Percentiles rank a stretch among this genome's conserved stretches.
phyloP scores from a whole-genome alignment of 2,113 vertebrate genomes.

The Megalops atlanticus region DNA sequence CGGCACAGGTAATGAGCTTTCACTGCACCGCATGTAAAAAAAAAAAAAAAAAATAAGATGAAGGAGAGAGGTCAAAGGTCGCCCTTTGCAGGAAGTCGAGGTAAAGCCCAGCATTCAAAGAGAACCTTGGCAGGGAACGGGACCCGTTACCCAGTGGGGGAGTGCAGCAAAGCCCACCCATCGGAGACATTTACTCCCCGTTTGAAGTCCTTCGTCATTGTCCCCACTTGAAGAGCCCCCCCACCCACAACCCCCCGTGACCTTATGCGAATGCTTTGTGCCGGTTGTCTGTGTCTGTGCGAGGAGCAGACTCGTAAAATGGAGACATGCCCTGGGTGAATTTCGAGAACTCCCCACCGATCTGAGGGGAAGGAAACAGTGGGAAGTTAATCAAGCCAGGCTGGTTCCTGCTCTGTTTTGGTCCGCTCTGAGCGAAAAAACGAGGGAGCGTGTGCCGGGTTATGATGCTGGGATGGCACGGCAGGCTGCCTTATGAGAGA shows the following conservation, averaged over 20 bases:
- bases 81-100: not conserved
- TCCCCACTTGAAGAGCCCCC: slow-evolving; percentile 11
- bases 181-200: not conserved
- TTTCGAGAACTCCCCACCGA: not conserved
- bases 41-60: slow-evolving; percentile 3
- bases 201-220: slow-evolving; percentile 25
- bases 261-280: not conserved
- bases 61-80: not conserved
- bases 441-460: not conserved
- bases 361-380: not conserved
- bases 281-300: no score
- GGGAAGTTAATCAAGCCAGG: not conserved
- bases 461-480: not conserved
- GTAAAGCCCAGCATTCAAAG: slow-evolving; percentile 16
- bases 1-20: slow-evolving; percentile 4
- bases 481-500: not conserved
- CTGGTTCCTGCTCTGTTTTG: not conserved
- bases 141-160: not conserved
- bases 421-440: not conserved
- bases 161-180: not conserved
- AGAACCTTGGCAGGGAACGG: not conserved
- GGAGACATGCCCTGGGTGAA: not conserved
- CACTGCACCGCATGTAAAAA: not conserved
- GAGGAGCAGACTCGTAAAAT: not conserved
- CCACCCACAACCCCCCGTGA: not conserved